Conservation (phyloP, 2,888 invertebrate genomes). For the Galerucella calmariensis region DNA sequence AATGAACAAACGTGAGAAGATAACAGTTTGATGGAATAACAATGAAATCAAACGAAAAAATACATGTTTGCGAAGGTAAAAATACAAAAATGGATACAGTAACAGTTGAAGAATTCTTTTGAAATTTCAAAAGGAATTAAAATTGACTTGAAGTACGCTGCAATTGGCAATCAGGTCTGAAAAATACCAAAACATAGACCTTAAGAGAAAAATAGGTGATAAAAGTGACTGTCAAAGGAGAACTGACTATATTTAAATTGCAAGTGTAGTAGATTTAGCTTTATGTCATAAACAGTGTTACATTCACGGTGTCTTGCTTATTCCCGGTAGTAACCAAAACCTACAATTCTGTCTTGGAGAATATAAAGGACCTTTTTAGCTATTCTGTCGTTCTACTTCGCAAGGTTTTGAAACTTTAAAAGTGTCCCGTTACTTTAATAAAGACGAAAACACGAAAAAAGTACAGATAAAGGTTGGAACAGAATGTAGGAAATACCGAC, state of each 20-base stretch:
- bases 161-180: no score
- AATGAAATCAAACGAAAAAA: no score
- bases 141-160: no score
- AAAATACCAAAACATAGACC: no score
- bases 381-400: constrained; percentile 7
- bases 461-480: constrained; percentile 16
- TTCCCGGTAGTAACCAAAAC: neutral
- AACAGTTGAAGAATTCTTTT: no score
- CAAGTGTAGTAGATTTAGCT: neutral
- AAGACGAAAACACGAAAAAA: constrained; percentile 20
- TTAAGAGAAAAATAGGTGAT: no score
- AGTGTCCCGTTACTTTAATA: constrained; percentile 16
- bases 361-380: constrained; percentile 6
- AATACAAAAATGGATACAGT: no score
- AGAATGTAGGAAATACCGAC: constrained; percentile 15
- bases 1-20: no score
- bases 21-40: no score
- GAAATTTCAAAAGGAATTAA: no score
- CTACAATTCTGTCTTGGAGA: neutral
- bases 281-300: neutral
- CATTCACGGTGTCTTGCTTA: neutral
- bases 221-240: no score
- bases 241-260: neutral
- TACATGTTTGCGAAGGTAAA: no score
- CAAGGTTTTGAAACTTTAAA: constrained; percentile 18